Evolutionary conservation across 1,140 invertebrate genomes (phyloP).

Genomic region (Drosophila hydei): DNA sequence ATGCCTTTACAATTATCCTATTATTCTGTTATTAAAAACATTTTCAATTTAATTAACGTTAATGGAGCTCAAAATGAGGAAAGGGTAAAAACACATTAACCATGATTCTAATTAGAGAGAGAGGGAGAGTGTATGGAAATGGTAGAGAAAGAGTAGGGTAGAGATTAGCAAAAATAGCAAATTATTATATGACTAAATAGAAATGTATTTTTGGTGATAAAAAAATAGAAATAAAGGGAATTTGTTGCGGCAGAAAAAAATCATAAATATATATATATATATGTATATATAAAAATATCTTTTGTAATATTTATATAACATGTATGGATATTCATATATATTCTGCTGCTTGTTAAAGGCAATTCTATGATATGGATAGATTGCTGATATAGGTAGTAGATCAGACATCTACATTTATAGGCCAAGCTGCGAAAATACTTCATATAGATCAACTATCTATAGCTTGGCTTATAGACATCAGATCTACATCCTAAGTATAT

Average conservation of each 20-base stretch:
- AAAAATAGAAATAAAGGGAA: background rate
- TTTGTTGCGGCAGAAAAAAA: background rate
- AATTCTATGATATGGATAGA: too few species aligned
- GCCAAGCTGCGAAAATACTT: too few species aligned
- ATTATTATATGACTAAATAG: slow-evolving; percentile 1
- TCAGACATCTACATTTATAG: too few species aligned
- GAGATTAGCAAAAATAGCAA: background rate
- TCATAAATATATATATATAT: too few species aligned
- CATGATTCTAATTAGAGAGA: slow-evolving; percentile 6
- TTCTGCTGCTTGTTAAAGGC: too few species aligned
- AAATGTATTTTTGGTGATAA: slow-evolving; percentile 1
- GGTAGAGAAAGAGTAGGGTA: background rate
- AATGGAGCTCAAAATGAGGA: slow-evolving; percentile 12
- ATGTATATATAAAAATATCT: too few species aligned
- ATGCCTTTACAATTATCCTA: slow-evolving; percentile 54
- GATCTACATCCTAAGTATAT: too few species aligned
- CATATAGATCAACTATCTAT: too few species aligned
- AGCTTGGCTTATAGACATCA: too few species aligned
- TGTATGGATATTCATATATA: too few species aligned
- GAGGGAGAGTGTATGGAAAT: background rate
- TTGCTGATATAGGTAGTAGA: too few species aligned
- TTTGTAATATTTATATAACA: too few species aligned
- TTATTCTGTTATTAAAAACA: slow-evolving; percentile 66
- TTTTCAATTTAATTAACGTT: slow-evolving; percentile 61
- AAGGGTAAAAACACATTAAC: background rate